Conservation (phyloP, 2,888 invertebrate species). For the Eurois occulta region DNA sequence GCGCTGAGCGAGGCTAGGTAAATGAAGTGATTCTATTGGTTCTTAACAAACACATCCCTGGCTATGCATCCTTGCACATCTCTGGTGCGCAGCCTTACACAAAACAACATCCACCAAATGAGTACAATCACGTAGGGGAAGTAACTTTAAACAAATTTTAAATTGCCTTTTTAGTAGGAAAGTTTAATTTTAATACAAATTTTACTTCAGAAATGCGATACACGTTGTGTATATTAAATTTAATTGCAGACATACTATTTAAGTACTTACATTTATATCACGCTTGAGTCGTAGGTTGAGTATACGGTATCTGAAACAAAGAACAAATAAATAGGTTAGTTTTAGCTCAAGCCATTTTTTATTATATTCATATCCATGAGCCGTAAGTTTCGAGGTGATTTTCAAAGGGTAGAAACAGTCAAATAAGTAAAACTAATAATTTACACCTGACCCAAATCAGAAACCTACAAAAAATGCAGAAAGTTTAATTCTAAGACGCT, state of each 20-base stretch:
- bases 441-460: not conserved
- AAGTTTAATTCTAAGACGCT: not conserved
- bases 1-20: too few relatives aligned
- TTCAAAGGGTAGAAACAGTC: not conserved
- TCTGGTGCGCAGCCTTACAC: too few relatives aligned
- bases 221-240: constrained; percentile 57
- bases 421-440: not conserved
- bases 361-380: not conserved
- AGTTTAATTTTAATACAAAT: constrained; percentile 44
- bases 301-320: constrained; percentile 78
- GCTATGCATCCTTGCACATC: too few relatives aligned
- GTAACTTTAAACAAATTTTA: constrained; percentile 42
- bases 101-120: constrained; percentile 58
- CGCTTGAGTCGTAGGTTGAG: constrained; percentile 71
- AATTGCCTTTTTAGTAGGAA: constrained; percentile 41
- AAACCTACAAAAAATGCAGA: not conserved
- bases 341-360: not conserved
- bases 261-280: constrained; percentile 85
- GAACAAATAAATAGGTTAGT: constrained; percentile 44
- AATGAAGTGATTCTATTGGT: too few relatives aligned
- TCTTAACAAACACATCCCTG: too few relatives aligned
- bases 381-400: not conserved
- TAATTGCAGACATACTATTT: constrained; percentile 65
- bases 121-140: constrained; percentile 36
- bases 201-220: constrained; percentile 53